Conservation (phyloP, 2,797 vertebrate genomes). For the Zonotrichia albicollis region DNA sequence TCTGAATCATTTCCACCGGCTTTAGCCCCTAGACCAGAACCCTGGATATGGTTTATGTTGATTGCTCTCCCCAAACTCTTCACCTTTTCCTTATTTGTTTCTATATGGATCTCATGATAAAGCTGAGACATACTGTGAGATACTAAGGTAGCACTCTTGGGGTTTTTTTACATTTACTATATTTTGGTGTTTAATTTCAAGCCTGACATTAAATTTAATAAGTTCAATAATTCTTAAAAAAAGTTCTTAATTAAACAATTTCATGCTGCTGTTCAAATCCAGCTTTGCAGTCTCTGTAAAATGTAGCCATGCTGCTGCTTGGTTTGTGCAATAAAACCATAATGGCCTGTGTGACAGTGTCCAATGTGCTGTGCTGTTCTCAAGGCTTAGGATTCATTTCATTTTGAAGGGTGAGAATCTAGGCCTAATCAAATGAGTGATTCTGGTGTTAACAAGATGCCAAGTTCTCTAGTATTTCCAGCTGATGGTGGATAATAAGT, state of each 20-base stretch:
- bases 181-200: slow-evolving; percentile 61
- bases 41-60: not conserved
- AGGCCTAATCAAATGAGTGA: slow-evolving; percentile 27
- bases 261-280: not conserved
- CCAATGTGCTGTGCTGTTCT: not conserved
- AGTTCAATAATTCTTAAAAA: slow-evolving; percentile 49
- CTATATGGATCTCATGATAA: not conserved
- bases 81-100: not conserved
- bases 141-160: not conserved
- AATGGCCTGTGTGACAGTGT: not conserved
- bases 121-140: not conserved
- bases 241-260: not conserved
- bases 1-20: not conserved
- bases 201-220: slow-evolving; percentile 39
- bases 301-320: not conserved
- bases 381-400: slow-evolving; percentile 20
- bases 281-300: not conserved
- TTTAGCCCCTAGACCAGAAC: not conserved
- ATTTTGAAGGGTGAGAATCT: slow-evolving; percentile 1
- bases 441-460: slow-evolving; percentile 30
- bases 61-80: not conserved
- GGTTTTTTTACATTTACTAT: not conserved
- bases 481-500: not conserved
- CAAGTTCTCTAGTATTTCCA: not conserved
- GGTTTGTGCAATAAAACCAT: not conserved